phyloP scores from a whole-genome alignment of 2,888 invertebrate species.

The Drosophila pseudotalamancana region DNA sequence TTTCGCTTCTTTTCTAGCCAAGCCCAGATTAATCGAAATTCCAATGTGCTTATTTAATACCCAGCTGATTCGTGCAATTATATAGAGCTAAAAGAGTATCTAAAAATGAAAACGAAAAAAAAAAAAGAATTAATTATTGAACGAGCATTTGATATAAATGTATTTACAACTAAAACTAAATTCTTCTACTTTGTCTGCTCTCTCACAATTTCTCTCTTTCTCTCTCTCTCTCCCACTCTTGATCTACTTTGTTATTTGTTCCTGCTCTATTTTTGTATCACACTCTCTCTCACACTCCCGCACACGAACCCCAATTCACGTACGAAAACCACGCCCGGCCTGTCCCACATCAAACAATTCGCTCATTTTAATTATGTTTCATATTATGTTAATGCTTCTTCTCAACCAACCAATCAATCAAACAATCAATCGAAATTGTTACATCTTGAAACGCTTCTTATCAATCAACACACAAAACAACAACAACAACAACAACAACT shows the following conservation, averaged over 20 bases:
- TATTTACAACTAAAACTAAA: constrained; percentile 50
- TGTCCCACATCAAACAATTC: constrained; percentile 6
- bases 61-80: constrained; percentile 22
- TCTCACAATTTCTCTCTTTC: constrained; percentile 56
- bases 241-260: constrained; percentile 25
- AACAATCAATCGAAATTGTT: constrained; percentile 25
- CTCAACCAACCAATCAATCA: constrained; percentile 23
- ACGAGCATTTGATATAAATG: constrained; percentile 39
- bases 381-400: constrained; percentile 17
- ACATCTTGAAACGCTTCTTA: constrained; percentile 25
- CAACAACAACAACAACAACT: constrained; percentile 41
- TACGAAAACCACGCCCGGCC: background rate
- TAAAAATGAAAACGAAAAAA: background rate
- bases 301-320: constrained; percentile 7
- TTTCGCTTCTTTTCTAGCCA: constrained; percentile 6
- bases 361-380: constrained; percentile 34
- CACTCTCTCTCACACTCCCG: constrained; percentile 16
- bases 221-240: constrained; percentile 46
- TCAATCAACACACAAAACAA: constrained; percentile 29
- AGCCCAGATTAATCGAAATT: constrained; percentile 38
- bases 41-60: constrained; percentile 10
- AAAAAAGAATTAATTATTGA: constrained; percentile 15
- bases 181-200: constrained; percentile 78
- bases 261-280: constrained; percentile 11
- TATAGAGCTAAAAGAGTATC: constrained; percentile 32